Base-by-base conservation (phyloP, 2,888 invertebrate genomes). In the Polia nebulosa region DNA sequence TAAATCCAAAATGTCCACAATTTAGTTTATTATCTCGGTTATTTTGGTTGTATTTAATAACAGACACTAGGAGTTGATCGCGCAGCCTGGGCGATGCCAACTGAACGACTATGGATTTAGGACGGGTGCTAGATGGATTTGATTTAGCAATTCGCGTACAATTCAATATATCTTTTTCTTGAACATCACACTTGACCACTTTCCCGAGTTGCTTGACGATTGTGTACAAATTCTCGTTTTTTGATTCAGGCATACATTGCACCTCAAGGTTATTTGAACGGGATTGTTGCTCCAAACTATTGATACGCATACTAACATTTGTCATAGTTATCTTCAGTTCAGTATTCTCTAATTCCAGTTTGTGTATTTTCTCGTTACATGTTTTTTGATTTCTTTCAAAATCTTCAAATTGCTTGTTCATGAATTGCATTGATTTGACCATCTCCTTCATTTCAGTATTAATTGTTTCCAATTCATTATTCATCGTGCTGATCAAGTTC, bases 61-160 rank as follows among this genome's bases (percentile, higher is more conserved):
- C 32, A 1, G 36, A 15, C 15, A 15, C 36, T 36, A 53, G 2
- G 0, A 55, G 53, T 25, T 17, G 34, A 15, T 36, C 53, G 1
- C 36, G 36, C 3, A 55, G 2, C 11, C 17, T 55, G 1, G 34
- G 53, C 1, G 53, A 36, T 2, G 11, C 36, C 9, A 36, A 11
- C 22, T 55, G 55, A 11, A 56, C 25, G 1, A 56, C 4, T 13
- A 56, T 25, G 3, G 39, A 39, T 27, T 8, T n/a, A 25, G 36
- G 55, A 11, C 36, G 55, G 11, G 9, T 25, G 15, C 17, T 55
- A 9, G 34, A 34, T 15, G 52, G 20, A 8, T 53, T 34, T 2
- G 53, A 22, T 32, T 32, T 52, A 4, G 29, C 51, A n/a, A 51
- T 25, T n/a, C 51, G n/a, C 51, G 29, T n/a, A 29, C 51, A 29